phyloP scores from a whole-genome alignment of 2,888 invertebrate species.

The Hyalella azteca region DNA sequence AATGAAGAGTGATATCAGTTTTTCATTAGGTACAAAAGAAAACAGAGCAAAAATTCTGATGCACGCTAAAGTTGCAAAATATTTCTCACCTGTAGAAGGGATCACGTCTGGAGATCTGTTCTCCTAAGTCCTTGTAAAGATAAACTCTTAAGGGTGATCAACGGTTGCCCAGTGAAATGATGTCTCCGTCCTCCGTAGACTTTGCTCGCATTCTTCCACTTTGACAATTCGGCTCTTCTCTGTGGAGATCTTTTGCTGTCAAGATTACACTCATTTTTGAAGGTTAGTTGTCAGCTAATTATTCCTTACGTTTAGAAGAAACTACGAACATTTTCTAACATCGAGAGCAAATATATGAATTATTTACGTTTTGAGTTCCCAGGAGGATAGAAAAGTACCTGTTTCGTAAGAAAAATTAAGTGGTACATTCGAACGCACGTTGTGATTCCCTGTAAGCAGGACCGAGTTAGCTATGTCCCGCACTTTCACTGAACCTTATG shows the following conservation, averaged over 20 bases:
- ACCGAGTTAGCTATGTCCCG: too few relatives aligned
- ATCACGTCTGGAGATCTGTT: constrained; percentile 1
- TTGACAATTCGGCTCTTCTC: neutral
- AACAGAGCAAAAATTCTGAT: too few relatives aligned
- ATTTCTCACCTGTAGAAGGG: constrained; percentile 2
- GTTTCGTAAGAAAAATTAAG: too few relatives aligned
- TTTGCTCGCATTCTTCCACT: neutral
- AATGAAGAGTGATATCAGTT: too few relatives aligned
- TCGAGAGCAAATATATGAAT: too few relatives aligned
- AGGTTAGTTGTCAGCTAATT: neutral
- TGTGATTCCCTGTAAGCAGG: too few relatives aligned
- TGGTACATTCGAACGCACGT: too few relatives aligned
- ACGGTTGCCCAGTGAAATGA: neutral
- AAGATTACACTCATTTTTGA: neutral
- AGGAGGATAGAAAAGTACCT: too few relatives aligned
- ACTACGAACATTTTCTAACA: neutral
- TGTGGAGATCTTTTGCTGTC: neutral
- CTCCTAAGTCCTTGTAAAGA: neutral
- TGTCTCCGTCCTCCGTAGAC: neutral
- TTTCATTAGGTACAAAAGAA: too few relatives aligned
- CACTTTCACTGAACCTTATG: too few relatives aligned
- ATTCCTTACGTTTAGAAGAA: neutral
- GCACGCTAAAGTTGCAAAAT: too few relatives aligned
- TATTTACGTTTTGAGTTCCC: too few relatives aligned
- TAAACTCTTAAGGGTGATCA: neutral